Conservation (phyloP, 2,888 invertebrate genomes). For the Cancer borealis region DNA sequence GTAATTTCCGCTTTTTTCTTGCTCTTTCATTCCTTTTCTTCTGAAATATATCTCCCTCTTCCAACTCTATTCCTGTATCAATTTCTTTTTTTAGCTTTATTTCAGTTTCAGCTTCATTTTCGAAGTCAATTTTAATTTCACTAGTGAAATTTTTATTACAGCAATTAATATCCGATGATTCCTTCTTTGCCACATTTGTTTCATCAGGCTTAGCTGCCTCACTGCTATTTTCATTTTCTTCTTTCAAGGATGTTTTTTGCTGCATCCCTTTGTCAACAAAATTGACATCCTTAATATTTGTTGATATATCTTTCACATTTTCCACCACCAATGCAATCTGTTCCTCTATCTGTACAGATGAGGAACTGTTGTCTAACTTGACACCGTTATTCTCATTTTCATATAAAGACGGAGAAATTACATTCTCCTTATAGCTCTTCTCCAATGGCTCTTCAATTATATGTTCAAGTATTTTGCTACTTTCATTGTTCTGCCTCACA, state of each 20-base stretch:
- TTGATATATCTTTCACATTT: slow-evolving; percentile 13
- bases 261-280: neutral
- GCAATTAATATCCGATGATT: neutral
- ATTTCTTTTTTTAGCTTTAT: neutral
- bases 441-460: slow-evolving; percentile 33
- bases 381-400: neutral
- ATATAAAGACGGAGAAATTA: neutral
- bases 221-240: neutral
- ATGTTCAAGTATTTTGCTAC: neutral
- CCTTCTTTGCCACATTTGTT: neutral
- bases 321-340: neutral
- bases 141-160: neutral
- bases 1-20: neutral
- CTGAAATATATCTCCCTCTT: neutral
- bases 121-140: neutral
- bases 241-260: neutral
- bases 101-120: neutral
- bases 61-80: neutral
- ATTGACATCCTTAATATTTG: neutral
- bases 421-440: neutral
- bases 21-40: slow-evolving; percentile 6
- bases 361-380: neutral
- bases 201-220: neutral
- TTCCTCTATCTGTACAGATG: neutral
- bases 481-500: slow-evolving; percentile 41